A percentile compares a stretch with the other conserved stretches of the same genome.
Conservation (phyloP, 2,797 vertebrate genomes). For the Argyrosomus regius region DNA sequence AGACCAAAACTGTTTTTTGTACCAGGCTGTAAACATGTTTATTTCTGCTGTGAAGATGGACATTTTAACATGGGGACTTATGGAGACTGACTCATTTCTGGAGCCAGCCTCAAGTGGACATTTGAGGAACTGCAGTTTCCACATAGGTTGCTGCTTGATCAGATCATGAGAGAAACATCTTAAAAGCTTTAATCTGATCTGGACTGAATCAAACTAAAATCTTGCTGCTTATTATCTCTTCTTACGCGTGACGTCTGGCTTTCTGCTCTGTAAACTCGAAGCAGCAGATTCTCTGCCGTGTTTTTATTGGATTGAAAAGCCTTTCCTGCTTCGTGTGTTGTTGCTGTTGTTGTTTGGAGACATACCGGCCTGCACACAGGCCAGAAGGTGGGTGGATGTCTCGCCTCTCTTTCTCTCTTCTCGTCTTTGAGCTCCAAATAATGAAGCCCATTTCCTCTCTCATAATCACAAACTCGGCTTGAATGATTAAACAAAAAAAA, state of each 20-base stretch:
- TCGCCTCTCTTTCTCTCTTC: neutral
- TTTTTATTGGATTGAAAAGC: constrained; percentile 30
- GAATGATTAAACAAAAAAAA: constrained; percentile 21
- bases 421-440: constrained; percentile 50
- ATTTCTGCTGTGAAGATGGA: too few relatives aligned
- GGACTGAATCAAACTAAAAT: too few relatives aligned
- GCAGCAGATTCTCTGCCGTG: neutral
- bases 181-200: too few relatives aligned
- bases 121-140: too few relatives aligned
- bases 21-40: too few relatives aligned
- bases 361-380: neutral
- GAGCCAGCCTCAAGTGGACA: too few relatives aligned
- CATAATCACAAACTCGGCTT: constrained; percentile 23
- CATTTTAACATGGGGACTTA: too few relatives aligned
- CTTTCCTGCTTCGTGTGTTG: constrained; percentile 16
- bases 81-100: too few relatives aligned
- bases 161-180: too few relatives aligned
- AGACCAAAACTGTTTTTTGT: too few relatives aligned
- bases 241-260: neutral
- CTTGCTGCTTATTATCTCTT: neutral
- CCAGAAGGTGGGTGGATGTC: constrained; percentile 49
- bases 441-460: constrained; percentile 53
- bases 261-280: constrained; percentile 3
- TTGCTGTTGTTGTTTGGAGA: constrained; percentile 3
- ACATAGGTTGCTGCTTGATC: too few relatives aligned